Percentiles rank a stretch among this genome's conserved stretches.
phyloP scores from a whole-genome alignment of 1,140 invertebrate species.

The Lasioglossum albipes region DNA sequence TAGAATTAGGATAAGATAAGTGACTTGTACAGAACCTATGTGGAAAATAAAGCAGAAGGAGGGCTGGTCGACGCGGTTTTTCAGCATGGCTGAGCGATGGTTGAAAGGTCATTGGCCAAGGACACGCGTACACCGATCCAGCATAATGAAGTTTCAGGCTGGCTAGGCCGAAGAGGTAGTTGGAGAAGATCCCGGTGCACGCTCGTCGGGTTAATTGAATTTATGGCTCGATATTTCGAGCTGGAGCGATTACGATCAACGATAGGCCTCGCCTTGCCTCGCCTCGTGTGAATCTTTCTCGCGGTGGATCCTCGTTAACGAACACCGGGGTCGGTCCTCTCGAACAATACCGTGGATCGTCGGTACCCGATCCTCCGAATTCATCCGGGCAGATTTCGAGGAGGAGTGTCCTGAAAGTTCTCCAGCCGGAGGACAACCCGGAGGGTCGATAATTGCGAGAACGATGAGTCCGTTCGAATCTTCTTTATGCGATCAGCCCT shows the following conservation, averaged over 20 bases:
- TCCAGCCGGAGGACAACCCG: not conserved
- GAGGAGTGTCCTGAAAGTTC: not conserved
- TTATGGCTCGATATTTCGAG: conserved; percentile 60
- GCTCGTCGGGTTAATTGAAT: conserved; percentile 63
- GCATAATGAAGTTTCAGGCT: conserved; percentile 28
- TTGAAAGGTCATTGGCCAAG: conserved; percentile 33
- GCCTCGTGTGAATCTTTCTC: conserved; percentile 8
- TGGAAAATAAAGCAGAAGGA: not conserved
- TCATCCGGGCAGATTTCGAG: no score
- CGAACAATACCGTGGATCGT: conserved; percentile 33
- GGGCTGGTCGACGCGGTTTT: not conserved
- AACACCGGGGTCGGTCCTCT: not conserved
- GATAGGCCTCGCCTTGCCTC: conserved; percentile 4
- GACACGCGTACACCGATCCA: conserved; percentile 20
- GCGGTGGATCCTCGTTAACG: conserved; percentile 34
- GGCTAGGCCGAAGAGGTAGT: not conserved
- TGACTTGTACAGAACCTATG: no score
- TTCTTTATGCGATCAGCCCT: no score
- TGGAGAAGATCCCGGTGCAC: conserved; percentile 8
- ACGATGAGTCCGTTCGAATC: no score
- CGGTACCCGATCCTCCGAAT: not conserved
- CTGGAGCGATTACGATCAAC: conserved; percentile 43
- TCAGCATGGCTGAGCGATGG: not conserved
- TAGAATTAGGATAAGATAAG: no score
- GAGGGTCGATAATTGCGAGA: not conserved